Percentiles rank a stretch among this genome's conserved stretches.
Evolutionary conservation across 92 coral and sea anemone species (phyloP).

Genomic region (Porites divaricata): DNA sequence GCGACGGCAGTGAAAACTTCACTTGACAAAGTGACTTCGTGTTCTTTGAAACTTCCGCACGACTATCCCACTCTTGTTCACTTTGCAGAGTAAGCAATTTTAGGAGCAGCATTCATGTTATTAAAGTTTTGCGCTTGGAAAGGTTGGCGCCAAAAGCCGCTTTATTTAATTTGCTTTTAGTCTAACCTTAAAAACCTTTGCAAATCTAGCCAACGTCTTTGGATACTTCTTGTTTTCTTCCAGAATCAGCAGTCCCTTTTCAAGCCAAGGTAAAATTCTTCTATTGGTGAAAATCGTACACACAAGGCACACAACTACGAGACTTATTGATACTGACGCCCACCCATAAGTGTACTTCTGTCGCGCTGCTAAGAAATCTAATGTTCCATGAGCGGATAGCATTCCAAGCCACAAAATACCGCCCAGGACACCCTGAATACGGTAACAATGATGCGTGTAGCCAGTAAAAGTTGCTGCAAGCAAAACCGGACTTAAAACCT

Average conservation of each 20-base stretch:
- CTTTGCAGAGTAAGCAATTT: too few relatives aligned
- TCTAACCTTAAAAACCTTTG: slow-evolving; percentile 75
- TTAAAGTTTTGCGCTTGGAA: too few relatives aligned
- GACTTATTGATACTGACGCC: slow-evolving; percentile 73
- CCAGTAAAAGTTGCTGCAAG: slow-evolving; percentile 51
- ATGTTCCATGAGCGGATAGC: slow-evolving; percentile 53
- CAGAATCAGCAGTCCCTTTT: slow-evolving; percentile 64
- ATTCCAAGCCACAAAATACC: slow-evolving; percentile 45
- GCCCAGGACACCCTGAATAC: slow-evolving; percentile 55
- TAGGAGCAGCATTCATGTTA: too few relatives aligned
- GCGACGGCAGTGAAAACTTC: too few relatives aligned
- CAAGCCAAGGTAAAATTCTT: slow-evolving; percentile 79
- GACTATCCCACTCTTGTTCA: too few relatives aligned
- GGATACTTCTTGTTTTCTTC: slow-evolving; percentile 67
- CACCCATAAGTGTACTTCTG: slow-evolving; percentile 74
- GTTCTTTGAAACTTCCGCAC: too few relatives aligned
- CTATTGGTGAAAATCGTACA: slow-evolving; percentile 69
- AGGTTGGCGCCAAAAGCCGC: too few relatives aligned
- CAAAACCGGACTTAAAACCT: slow-evolving; percentile 23
- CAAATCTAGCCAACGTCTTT: slow-evolving; percentile 68
- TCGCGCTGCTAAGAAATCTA: slow-evolving; percentile 80
- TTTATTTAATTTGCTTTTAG: not conserved
- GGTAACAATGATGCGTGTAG: slow-evolving; percentile 46
- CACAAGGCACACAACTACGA: slow-evolving; percentile 53
- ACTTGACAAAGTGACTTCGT: too few relatives aligned